phyloP scores from a whole-genome alignment of 2,797 vertebrate genomes.

The Echeneis naucrates region DNA sequence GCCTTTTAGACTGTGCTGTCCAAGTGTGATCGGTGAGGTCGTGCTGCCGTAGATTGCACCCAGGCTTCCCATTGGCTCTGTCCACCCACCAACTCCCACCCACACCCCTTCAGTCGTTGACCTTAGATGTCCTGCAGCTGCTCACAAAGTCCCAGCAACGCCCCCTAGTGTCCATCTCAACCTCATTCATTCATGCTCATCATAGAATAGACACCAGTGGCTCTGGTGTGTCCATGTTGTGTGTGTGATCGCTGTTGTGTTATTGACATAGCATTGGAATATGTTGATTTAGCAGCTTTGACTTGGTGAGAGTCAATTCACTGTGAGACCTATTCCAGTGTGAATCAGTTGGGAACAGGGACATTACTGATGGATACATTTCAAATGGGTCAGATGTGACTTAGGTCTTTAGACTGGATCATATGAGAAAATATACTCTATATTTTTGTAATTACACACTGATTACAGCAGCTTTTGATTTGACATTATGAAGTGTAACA shows the following conservation, averaged over 20 bases:
- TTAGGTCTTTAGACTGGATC: constrained; percentile 10
- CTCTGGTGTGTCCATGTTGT: constrained; percentile 50
- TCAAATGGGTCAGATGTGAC: constrained; percentile 50
- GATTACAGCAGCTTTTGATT: not conserved
- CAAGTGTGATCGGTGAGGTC: constrained; percentile 72
- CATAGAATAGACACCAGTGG: constrained; percentile 56
- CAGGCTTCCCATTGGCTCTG: constrained; percentile 62
- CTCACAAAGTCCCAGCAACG: constrained; percentile 54
- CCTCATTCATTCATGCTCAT: constrained; percentile 60
- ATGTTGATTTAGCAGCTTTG: constrained; percentile 31
- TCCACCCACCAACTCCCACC: constrained; percentile 30
- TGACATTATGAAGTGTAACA: not conserved
- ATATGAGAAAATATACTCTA: not conserved
- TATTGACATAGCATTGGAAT: constrained; percentile 26
- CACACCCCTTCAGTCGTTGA: constrained; percentile 63
- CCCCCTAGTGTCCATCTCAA: constrained; percentile 68
- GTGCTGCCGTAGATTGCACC: constrained; percentile 47
- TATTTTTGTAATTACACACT: not conserved
- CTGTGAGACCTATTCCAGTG: constrained; percentile 10
- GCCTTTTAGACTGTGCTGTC: constrained; percentile 14
- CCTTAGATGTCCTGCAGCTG: constrained; percentile 71
- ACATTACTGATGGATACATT: constrained; percentile 7
- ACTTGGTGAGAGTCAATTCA: constrained; percentile 37
- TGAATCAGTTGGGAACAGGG: not conserved
- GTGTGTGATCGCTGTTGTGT: constrained; percentile 46